Base-by-base conservation (phyloP, 2,797 vertebrate genomes). In the Bucorvus abyssinicus region DNA sequence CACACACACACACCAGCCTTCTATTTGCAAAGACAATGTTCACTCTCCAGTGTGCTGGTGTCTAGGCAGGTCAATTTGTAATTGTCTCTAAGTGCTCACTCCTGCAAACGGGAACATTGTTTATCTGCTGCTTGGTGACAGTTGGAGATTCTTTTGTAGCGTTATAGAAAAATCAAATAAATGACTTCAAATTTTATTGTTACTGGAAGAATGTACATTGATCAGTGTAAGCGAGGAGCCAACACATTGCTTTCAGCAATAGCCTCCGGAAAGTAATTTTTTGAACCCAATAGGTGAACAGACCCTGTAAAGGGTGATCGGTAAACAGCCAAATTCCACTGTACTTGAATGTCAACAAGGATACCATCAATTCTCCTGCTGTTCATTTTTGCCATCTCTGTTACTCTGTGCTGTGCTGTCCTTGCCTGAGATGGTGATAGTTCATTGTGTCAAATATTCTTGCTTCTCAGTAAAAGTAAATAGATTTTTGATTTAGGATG, bases 401-500 rank as follows among this genome's bases (percentile, higher is more conserved):
- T 89, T 89, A 83, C 49, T 86, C 40, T 40, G 45, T 55, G 5
- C 26, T 87, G 27, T 34, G 47, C 83, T 78, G 53, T 67, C 75
- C 80, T 90, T 81, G 87, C 76, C 80, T 42, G 83, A 70, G 80
- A 93, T 34, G 71, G 50, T 84, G 56, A 76, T 45, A 90, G 81
- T 63, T 94, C 76, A 70, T 78, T 92, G 75, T 92, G 75, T 67
- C 86, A 70, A 36, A 56, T 86, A 79, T 36, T 82, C 82, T 77
- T 80, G 74, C 81, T 88, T 94, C 86, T 89, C 79, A 88, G 85
- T 61, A 81, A 47, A 84, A 94, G 63, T 79, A 96, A 95, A 91
- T 96, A 92, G 81, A 70, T 93, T 93, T 96, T 96, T 95, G 75
- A 95, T 95, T 96, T 80, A 91, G 56, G 60, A 67, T 79, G 34